Percentiles rank a stretch among this genome's conserved stretches.
Evolutionary conservation across 2,797 vertebrate species (phyloP).

Genomic region (Hipposideros larvatus): DNA sequence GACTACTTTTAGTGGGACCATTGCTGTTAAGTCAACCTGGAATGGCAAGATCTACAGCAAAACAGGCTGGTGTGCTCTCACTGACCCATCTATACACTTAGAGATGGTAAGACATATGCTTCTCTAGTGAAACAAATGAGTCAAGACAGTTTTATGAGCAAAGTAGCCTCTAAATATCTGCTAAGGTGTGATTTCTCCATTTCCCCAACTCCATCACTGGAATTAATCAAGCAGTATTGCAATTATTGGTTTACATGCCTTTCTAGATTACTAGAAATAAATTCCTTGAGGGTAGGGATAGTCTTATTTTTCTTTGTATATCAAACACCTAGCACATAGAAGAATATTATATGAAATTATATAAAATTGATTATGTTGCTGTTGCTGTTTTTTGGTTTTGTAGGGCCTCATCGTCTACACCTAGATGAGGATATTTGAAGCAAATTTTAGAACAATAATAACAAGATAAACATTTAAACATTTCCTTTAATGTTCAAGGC

Average conservation of each 20-base stretch:
- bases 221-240: background rate
- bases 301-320: constrained; percentile 5
- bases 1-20: background rate
- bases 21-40: background rate
- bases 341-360: background rate
- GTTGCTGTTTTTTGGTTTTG: background rate
- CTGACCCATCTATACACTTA: background rate
- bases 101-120: background rate
- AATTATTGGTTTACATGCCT: background rate
- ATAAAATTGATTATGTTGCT: background rate
- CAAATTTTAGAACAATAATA: background rate
- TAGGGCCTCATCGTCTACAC: background rate
- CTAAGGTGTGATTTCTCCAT: background rate
- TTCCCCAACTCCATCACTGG: background rate
- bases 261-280: constrained; percentile 7
- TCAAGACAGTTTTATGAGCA: background rate
- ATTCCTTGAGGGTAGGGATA: background rate
- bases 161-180: background rate
- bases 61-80: background rate
- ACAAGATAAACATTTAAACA: background rate
- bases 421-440: background rate
- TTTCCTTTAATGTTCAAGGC: background rate
- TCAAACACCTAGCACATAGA: background rate
- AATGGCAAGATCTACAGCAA: background rate
- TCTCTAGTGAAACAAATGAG: background rate